These are phyloP conservation scores for Beroe forskalii DNA, from an alignment of 37 sponge, comb jelly and placozoan species.

Conservation along the genomic window DNA sequence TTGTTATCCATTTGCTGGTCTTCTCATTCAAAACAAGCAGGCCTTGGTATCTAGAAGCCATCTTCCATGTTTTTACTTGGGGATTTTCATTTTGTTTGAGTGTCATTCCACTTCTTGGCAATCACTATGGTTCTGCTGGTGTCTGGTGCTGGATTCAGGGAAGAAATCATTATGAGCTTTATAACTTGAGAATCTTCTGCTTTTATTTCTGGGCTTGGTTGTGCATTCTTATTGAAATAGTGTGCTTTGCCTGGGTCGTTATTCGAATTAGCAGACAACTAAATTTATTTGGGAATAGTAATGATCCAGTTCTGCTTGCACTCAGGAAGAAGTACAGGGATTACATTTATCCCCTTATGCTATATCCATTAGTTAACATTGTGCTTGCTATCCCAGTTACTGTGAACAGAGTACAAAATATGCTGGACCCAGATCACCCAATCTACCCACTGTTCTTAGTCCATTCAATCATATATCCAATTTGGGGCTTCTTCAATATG, in stretches of 20 bases:
- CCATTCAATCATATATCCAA: conserved; percentile 33
- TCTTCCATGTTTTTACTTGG: background rate
- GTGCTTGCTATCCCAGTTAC: conserved; percentile 53
- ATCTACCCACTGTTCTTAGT: conserved; percentile 7
- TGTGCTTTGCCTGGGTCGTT: background rate
- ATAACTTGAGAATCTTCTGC: background rate
- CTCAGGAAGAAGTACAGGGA: background rate
- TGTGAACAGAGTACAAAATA: conserved; percentile 27
- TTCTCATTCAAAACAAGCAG: background rate
- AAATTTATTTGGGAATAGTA: background rate
- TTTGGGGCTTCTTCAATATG: conserved; percentile 51
- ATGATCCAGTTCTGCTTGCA: background rate
- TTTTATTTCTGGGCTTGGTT: conserved; percentile 36
- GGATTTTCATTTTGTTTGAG: background rate
- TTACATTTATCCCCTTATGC: conserved; percentile 43
- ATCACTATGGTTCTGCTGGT: conserved; percentile 36
- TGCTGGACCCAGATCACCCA: background rate
- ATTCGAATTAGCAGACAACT: background rate
- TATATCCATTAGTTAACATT: conserved; percentile 37
- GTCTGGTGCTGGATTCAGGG: conserved; percentile 64
- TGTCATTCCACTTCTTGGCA: background rate
- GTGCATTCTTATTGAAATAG: conserved; percentile 19
- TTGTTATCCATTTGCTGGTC: conserved; percentile 44
- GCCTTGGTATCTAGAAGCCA: background rate
- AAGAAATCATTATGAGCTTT: background rate